Base-by-base conservation (phyloP, 2,113 vertebrate genomes). In the Cyprinodon tularosa region DNA sequence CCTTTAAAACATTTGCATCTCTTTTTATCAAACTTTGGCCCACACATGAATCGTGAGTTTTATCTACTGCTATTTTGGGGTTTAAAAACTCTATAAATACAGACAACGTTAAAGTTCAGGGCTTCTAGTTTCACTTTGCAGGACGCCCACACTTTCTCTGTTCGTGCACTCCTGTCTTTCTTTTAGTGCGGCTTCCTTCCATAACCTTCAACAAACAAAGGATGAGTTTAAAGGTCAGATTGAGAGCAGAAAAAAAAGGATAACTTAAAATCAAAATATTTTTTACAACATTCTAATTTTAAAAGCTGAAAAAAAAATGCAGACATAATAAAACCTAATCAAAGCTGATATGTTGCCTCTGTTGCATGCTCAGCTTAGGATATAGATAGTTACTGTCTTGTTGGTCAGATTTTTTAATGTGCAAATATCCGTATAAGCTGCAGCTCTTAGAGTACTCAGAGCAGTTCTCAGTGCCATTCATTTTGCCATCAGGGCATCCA, bases 401-500 rank as follows among this genome's bases (percentile, higher is more conserved):
- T 40, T 63, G 37, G 17, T 37, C 12, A 64, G 53, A 39, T 5
- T 4, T 22, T 4, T 73, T 53, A 37, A 60, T 67, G 12, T 53
- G 13, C 22, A 15, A 20, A 47, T 44, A 29, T 68, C 66, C 73
- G 48, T 80, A 62, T 62, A 29, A 6, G 12, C 29, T 29, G 29
- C 29, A 29, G 29, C 29, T 29, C 29, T 29, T 29, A 29, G 29
- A 29, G 29, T 29, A 29, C 29, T 29, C 71, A 71, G 83, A 57
- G 74, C 66, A 76, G 59, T 47, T 83, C 69, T 79, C 76, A 70
- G 62, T 66, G 50, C 29, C 70, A 40, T 69, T 71, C 84, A 81
- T 29, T 87, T 81, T 81, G 77, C 74, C 76, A 82, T 63, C 45
- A 72, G 15, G 69, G 71, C 77, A 62, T 84, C 77, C 76, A 61